Percentiles rank a stretch among this genome's conserved stretches.
Conservation (phyloP, 1,140 invertebrate genomes). For the Drosophila pandora region DNA sequence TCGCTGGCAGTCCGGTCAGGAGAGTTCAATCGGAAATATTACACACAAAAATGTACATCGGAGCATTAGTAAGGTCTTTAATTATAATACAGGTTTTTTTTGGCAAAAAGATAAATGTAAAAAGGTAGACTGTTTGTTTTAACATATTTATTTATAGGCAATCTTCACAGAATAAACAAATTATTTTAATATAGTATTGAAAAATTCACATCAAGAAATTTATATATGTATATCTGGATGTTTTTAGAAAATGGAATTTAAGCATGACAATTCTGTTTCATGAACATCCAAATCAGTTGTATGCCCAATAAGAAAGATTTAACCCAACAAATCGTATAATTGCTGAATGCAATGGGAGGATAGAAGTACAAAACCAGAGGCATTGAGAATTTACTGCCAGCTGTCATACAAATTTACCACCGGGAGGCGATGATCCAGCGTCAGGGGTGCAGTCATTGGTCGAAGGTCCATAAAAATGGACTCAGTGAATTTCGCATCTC, state of each 20-base stretch:
- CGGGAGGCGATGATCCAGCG: not conserved
- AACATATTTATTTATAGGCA: no score
- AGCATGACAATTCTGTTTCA: not conserved
- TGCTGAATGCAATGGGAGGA: not conserved
- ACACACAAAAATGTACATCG: not conserved
- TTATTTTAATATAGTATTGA: no score
- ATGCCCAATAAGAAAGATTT: not conserved
- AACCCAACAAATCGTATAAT: not conserved
- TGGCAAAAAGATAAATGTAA: no score
- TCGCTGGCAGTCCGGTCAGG: constrained; percentile 15
- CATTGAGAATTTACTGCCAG: not conserved
- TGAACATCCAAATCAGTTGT: not conserved
- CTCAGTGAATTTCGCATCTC: constrained; percentile 8
- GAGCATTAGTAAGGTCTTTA: not conserved
- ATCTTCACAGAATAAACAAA: no score
- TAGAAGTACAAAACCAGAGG: not conserved
- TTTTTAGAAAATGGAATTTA: not conserved
- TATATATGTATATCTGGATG: no score
- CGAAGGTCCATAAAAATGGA: constrained; percentile 17
- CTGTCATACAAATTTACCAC: constrained; percentile 5
- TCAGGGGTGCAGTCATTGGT: constrained; percentile 6
- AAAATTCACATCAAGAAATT: no score
- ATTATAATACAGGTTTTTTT: not conserved
- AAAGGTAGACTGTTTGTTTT: no score
- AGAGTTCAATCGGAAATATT: constrained; percentile 22